phyloP scores from a whole-genome alignment of 1,140 invertebrate species.

The Proctacanthus coquilletti region DNA sequence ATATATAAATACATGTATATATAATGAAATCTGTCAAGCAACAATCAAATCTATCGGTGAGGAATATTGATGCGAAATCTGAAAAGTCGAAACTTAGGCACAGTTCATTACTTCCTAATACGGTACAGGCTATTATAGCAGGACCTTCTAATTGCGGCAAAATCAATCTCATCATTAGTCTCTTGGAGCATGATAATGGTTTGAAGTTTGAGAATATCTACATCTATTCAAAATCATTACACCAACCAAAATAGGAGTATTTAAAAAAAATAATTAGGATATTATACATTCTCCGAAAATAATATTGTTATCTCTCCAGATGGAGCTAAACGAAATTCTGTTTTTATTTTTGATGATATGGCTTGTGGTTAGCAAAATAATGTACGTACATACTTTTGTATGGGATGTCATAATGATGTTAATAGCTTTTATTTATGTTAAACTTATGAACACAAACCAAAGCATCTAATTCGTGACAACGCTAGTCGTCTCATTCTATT shows the following conservation, averaged over 20 bases:
- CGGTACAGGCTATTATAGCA: slow-evolving; percentile 14
- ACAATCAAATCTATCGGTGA: slow-evolving; percentile 7
- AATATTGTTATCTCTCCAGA: slow-evolving; percentile 9
- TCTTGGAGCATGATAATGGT: slow-evolving; percentile 21
- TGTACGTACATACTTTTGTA: slow-evolving; percentile 24
- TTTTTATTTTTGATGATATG: slow-evolving; percentile 30
- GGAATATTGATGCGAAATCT: slow-evolving; percentile 8
- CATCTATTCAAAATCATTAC: slow-evolving; percentile 17
- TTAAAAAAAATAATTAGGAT: slow-evolving; percentile 12
- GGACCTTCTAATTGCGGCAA: slow-evolving; percentile 23
- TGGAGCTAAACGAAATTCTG: slow-evolving; percentile 13
- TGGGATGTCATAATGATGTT: slow-evolving; percentile 23
- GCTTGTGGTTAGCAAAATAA: slow-evolving; percentile 20
- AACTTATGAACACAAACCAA: slow-evolving; percentile 26
- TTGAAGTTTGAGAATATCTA: slow-evolving; percentile 24
- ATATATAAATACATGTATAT: slow-evolving; percentile 3
- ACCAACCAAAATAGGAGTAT: slow-evolving; percentile 19
- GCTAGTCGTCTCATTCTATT: slow-evolving; percentile 28
- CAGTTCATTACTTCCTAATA: slow-evolving; percentile 15
- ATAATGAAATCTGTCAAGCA: slow-evolving; percentile 12
- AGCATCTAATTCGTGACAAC: slow-evolving; percentile 28
- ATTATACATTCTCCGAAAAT: slow-evolving; percentile 7
- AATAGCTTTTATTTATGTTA: slow-evolving; percentile 29
- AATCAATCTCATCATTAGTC: slow-evolving; percentile 20
- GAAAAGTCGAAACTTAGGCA: slow-evolving; percentile 10